phyloP scores from a whole-genome alignment of 2,888 invertebrate species.

The Temnothorax ravouxi region DNA sequence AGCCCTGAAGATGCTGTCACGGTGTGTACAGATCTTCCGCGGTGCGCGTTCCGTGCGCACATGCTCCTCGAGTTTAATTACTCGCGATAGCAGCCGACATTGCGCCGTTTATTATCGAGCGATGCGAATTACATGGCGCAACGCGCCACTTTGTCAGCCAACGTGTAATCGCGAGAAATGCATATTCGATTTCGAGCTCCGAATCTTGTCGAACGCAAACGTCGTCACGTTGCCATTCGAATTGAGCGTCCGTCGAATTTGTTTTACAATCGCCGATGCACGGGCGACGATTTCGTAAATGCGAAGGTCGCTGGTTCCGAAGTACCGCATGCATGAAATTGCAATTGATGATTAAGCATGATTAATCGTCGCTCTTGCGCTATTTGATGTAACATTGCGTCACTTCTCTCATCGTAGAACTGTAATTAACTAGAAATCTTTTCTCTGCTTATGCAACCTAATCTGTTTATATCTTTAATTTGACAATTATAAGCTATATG shows the following conservation, averaged over 20 bases:
- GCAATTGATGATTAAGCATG: conserved; percentile 9
- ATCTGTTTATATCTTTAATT: not conserved
- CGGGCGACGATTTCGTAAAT: not conserved
- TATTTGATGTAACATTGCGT: conserved; percentile 20
- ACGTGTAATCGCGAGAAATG: conserved; percentile 16
- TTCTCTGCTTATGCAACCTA: not conserved
- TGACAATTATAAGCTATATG: not conserved
- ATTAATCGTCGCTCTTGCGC: conserved; percentile 28
- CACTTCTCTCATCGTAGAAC: not conserved
- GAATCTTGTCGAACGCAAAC: not conserved
- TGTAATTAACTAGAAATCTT: conserved; percentile 18
- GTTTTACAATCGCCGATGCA: not conserved
- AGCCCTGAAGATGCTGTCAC: conserved; percentile 7
- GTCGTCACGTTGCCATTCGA: not conserved
- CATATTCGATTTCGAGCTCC: not conserved
- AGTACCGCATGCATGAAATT: not conserved
- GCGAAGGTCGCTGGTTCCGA: conserved; percentile 1
- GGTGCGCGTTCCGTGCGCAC: not conserved
- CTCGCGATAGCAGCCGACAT: conserved; percentile 28
- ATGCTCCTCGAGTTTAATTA: conserved; percentile 24
- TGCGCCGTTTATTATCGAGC: conserved; percentile 41
- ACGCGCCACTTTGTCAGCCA: not conserved
- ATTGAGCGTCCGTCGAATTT: not conserved
- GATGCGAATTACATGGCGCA: conserved; percentile 23
- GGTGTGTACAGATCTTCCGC: no score